Base-by-base conservation (phyloP, 2,113 vertebrate genomes). In the Tiliqua scincoides region DNA sequence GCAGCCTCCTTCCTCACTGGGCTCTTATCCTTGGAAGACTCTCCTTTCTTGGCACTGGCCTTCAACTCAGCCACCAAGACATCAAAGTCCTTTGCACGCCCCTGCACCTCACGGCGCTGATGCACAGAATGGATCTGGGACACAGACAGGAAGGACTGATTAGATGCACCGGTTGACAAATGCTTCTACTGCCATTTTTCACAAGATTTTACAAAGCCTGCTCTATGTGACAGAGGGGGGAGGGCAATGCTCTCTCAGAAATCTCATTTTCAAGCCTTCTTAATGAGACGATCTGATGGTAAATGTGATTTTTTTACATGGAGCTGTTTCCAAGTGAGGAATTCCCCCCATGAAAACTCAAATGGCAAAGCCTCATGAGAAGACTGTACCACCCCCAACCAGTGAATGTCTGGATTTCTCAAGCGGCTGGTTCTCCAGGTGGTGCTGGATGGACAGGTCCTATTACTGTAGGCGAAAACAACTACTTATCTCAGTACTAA, bases 71-170 rank as follows among this genome's bases (percentile, higher is more conserved):
- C 98, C 93, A 99, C 98, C 12, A 99, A 94, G 91, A 98, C 97
- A 18, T 99, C 97, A n/a, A 99, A 99, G 92, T 97, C 98, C 93
- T 98, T 98, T 91, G 96, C 97, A 18, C 98, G 96, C 27, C 98
- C 98, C 73, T 93, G 90, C 86, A 99, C 98, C 91, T 98, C 98
- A 59, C 98, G 96, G 52, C 98, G 97, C 94, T 98, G 98, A 93
- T 98, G 98, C 83, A 99, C 97, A 0, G 98, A 99, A 95, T 99
- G 98, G 89, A 98, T 99, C 98, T 99, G 93, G 37, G 90, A 86
- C 11, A 74, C 18, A 91, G 25, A 37, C 2, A 27, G 9, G 54
- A 79, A 18, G 0, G 59, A 57, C 5, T 0, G 52, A 27, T 71
- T 61, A 81, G n/a, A 73, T n/a, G 6, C 15, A 32, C 32, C 30